These are phyloP conservation scores for Gobio occitaniae DNA, from an alignment of 2,797 vertebrate genomes.

Conservation along the genomic window DNA sequence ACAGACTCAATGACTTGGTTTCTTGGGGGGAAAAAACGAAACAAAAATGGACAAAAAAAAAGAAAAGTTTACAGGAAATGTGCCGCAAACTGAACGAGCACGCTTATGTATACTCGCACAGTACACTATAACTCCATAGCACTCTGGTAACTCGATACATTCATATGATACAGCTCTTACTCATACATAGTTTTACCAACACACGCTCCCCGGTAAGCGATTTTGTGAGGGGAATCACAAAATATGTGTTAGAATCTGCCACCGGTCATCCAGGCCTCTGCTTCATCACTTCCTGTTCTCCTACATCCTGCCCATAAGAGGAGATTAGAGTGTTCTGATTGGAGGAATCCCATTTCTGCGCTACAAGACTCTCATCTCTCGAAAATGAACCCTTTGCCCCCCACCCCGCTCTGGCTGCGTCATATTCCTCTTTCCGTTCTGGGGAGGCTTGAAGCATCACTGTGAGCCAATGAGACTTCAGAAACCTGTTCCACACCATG, in stretches of 20 bases:
- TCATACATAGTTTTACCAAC: conserved; percentile 22
- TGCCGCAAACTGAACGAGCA: conserved; percentile 33
- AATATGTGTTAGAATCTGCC: conserved; percentile 8
- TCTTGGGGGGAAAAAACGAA: background rate
- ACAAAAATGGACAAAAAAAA: conserved; percentile 17
- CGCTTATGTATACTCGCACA: conserved; percentile 53
- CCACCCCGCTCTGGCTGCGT: background rate
- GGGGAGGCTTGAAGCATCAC: conserved; percentile 68
- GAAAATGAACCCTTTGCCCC: conserved; percentile 6
- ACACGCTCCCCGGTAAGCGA: background rate
- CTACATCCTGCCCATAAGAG: background rate
- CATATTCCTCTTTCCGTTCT: conserved; percentile 50
- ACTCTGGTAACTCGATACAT: conserved; percentile 15
- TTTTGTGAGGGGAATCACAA: conserved; percentile 37
- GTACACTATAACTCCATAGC: conserved; percentile 44
- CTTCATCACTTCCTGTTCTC: background rate
- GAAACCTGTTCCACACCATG: conserved; percentile 54
- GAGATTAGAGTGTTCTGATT: conserved; percentile 19
- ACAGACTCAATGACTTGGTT: conserved; percentile 48
- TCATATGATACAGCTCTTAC: conserved; percentile 51
- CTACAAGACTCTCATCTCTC: conserved; percentile 28
- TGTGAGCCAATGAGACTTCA: conserved; percentile 73
- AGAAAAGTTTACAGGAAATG: conserved; percentile 13
- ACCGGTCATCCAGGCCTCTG: background rate
- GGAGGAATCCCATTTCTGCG: conserved; percentile 1